phyloP scores from a whole-genome alignment of 2,797 vertebrate species.

The Myotis daubentonii region DNA sequence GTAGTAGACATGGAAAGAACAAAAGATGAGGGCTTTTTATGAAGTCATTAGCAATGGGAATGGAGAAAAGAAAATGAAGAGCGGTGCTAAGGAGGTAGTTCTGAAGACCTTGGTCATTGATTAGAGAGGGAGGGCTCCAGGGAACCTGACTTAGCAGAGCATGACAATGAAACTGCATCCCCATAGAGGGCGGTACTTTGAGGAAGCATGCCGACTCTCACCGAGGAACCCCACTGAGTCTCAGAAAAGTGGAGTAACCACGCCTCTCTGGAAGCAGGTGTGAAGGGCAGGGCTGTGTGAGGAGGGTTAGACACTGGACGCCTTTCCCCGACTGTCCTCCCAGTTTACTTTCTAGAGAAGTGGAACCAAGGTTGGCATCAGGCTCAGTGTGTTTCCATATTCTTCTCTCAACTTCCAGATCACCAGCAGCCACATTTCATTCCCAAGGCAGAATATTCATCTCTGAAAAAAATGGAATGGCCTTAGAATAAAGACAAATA shows the following conservation, averaged over 20 bases:
- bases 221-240: too few relatives aligned
- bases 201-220: not conserved
- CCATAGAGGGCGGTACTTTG: not conserved
- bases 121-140: not conserved
- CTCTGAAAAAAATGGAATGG: slow-evolving; percentile 6
- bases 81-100: not conserved
- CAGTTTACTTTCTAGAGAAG: not conserved
- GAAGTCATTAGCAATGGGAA: not conserved
- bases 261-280: not conserved
- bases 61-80: not conserved
- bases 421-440: not conserved
- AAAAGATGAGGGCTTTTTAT: not conserved
- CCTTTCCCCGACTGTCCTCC: not conserved
- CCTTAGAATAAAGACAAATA: not conserved
- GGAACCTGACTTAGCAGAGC: not conserved
- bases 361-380: not conserved
- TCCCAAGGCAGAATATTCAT: not conserved
- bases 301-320: not conserved
- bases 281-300: not conserved
- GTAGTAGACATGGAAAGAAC: not conserved
- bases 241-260: not conserved
- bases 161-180: not conserved
- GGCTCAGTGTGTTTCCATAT: not conserved
- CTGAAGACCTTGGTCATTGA: not conserved
- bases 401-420: not conserved